Base-by-base conservation (phyloP, 1,140 invertebrate genomes). In the Plutomurus gul region DNA sequence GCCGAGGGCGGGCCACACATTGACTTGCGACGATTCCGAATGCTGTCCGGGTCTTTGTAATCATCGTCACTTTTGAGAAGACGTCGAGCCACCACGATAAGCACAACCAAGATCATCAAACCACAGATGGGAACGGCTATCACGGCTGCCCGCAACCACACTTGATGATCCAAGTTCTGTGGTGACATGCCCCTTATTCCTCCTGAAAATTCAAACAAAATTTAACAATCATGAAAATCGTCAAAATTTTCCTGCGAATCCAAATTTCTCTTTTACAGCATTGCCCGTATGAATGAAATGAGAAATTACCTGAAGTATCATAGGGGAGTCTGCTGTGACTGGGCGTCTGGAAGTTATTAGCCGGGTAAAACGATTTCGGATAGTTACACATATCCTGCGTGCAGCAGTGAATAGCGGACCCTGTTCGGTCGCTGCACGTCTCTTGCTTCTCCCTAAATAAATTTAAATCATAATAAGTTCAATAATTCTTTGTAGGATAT, bases 61-160 rank as follows among this genome's bases (percentile, higher is more conserved):
- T 79, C 71, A 13, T 81, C 81, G 22, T 82, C 81, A 20, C 65
- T 74, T 39, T 71, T 46, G 40, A 82, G 74, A 73, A 82, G 81
- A 27, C 75, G 43, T 43, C 77, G 7, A 25, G 81, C 81, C 43
- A 82, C 81, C 13, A 78, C 49, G 30, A 82, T 82, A n/a, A 82
- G 75, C 27, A 75, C 77, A 16, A 82, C 49, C 11, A 82, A 70
- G 49, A 82, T 82, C 73, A 82, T 79, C 20, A 82, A 74, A 65
- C 81, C 81, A 75, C 81, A 82, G 46, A 82, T 82, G 16, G 81
- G 81, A n/a, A 82, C 81, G 13, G 77, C 77, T 30, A 82, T 82
- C 56, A 82, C 77, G 7, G 81, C 81, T 27, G 81, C 81, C 27
- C 81, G 76, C 13, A 82, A 33, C 81, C 81, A 82, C 2, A 82